Percentiles rank a stretch among this genome's conserved stretches.
Evolutionary conservation across 2,888 invertebrate species (phyloP).

Genomic region (Leptinotarsa peninsularis): DNA sequence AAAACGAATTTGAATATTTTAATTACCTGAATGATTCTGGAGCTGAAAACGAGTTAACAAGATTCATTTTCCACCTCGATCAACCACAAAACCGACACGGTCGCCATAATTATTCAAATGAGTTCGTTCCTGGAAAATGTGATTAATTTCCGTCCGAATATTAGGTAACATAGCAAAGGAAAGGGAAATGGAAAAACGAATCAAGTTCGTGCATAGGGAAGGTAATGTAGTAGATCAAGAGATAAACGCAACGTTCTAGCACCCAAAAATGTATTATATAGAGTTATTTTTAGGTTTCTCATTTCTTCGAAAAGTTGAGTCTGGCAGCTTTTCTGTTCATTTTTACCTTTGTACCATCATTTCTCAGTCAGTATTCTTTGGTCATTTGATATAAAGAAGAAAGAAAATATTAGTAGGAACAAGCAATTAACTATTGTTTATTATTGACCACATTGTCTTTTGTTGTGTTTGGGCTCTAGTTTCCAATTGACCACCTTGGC

Average conservation of each 20-base stretch:
- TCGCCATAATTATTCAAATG: constrained; percentile 9
- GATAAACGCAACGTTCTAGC: neutral
- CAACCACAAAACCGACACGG: constrained; percentile 3
- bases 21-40: neutral
- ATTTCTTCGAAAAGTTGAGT: too few relatives aligned
- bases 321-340: too few relatives aligned
- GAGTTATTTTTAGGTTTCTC: neutral
- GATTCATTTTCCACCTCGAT: constrained; percentile 4
- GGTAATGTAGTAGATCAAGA: constrained; percentile 2
- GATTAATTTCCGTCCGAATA: constrained; percentile 10
- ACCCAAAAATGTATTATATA: neutral
- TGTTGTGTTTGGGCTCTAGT: too few relatives aligned
- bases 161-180: constrained; percentile 1
- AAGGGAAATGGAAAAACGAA: constrained; percentile 1
- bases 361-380: too few relatives aligned
- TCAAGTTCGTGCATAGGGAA: neutral
- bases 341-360: too few relatives aligned
- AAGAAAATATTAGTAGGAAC: too few relatives aligned
- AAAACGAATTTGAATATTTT: neutral
- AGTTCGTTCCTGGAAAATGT: constrained; percentile 5
- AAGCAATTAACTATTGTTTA: too few relatives aligned
- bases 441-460: too few relatives aligned
- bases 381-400: too few relatives aligned
- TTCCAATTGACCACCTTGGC: too few relatives aligned
- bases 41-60: neutral